These are phyloP conservation scores for Eurystomus gularis DNA, from an alignment of 2,113 vertebrate species.

Conservation along the genomic window DNA sequence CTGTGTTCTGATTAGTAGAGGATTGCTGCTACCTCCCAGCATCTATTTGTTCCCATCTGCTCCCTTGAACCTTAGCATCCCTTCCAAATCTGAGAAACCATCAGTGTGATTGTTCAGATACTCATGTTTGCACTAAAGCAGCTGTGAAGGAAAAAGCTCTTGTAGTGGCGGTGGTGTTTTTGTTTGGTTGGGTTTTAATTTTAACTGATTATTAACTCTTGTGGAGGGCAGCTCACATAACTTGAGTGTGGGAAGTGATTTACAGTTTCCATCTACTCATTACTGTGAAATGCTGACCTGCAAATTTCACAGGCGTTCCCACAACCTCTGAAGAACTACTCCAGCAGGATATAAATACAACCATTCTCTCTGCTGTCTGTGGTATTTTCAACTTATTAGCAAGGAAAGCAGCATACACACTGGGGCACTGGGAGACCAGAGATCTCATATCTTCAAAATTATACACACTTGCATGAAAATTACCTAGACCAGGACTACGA, in stretches of 20 bases:
- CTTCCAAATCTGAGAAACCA: neutral
- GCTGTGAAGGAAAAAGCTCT: neutral
- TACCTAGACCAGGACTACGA: neutral
- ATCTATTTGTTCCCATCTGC: neutral
- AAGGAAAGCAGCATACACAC: neutral
- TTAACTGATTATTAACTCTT: conserved; percentile 4
- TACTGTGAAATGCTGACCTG: conserved; percentile 36
- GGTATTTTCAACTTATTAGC: neutral
- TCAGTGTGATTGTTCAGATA: neutral
- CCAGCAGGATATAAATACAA: conserved; percentile 13
- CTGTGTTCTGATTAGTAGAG: neutral
- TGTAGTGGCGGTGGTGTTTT: neutral
- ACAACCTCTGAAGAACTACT: conserved; percentile 4
- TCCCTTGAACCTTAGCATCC: neutral
- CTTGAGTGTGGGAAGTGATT: conserved; percentile 5
- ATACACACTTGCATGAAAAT: conserved; percentile 3
- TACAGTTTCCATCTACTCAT: conserved; percentile 21
- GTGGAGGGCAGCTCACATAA: neutral
- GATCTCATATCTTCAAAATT: neutral
- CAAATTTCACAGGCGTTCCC: neutral
- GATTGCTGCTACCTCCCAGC: neutral
- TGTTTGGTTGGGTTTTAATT: neutral
- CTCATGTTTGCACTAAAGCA: neutral
- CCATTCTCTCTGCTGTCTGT: neutral
- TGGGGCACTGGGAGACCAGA: neutral